A percentile compares a stretch with the other conserved stretches of the same genome.
These are phyloP conservation scores for Amblyjoppa fuscipennis DNA, from an alignment of 2,888 invertebrate genomes.

Conservation along the genomic window DNA sequence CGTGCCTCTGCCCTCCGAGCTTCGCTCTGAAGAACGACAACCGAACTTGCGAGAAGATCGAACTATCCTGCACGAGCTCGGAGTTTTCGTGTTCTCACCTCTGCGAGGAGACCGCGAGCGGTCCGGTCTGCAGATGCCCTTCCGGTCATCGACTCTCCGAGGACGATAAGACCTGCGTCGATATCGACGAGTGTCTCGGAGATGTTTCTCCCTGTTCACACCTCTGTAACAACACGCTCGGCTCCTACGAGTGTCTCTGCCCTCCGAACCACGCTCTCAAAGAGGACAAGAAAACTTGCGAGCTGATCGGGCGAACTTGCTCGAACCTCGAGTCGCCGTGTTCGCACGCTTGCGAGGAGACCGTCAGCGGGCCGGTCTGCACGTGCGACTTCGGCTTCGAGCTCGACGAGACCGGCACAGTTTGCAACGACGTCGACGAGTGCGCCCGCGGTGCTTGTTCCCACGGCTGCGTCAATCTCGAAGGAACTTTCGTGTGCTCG, in stretches of 20 bases:
- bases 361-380: slow-evolving; percentile 84
- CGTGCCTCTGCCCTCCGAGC: slow-evolving; percentile 83
- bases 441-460: slow-evolving; percentile 87
- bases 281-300: slow-evolving; percentile 75
- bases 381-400: slow-evolving; percentile 87
- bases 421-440: slow-evolving; percentile 87
- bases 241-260: slow-evolving; percentile 85
- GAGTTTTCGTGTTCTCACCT: slow-evolving; percentile 74
- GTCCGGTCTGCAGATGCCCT: slow-evolving; percentile 87
- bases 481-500: slow-evolving; percentile 86
- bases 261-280: slow-evolving; percentile 71
- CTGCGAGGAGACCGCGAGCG: slow-evolving; percentile 80
- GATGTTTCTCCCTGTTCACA: slow-evolving; percentile 83
- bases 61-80: slow-evolving; percentile 75
- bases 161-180: slow-evolving; percentile 83
- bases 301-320: slow-evolving; percentile 76
- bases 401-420: slow-evolving; percentile 81
- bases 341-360: slow-evolving; percentile 79
- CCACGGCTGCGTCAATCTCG: slow-evolving; percentile 86
- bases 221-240: slow-evolving; percentile 86
- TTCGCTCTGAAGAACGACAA: slow-evolving; percentile 73
- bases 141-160: slow-evolving; percentile 85
- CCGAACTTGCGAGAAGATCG: slow-evolving; percentile 72
- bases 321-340: slow-evolving; percentile 70
- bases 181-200: slow-evolving; percentile 87